phyloP scores from a whole-genome alignment of 2,113 vertebrate species.

The Notiomystis cincta region DNA sequence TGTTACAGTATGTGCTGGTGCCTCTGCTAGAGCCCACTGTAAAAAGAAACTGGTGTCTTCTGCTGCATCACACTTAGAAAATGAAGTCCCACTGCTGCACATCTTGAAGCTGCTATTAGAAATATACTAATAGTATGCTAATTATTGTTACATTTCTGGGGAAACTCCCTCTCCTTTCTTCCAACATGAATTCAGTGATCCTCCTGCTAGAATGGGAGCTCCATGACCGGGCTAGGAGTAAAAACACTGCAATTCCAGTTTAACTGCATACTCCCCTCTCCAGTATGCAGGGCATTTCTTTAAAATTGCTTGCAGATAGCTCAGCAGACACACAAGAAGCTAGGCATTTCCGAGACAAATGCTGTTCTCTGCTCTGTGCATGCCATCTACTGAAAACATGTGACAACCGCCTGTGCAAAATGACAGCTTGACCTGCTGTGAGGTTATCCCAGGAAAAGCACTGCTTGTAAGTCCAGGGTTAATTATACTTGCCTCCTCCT shows the following conservation, averaged over 20 bases:
- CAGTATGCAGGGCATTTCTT: not conserved
- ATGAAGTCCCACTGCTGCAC: not conserved
- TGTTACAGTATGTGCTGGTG: not conserved
- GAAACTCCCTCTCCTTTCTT: not conserved
- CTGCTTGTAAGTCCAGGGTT: slow-evolving; percentile 8
- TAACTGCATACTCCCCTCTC: not conserved
- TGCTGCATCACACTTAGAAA: not conserved
- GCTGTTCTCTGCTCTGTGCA: not conserved
- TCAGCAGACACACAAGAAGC: not conserved
- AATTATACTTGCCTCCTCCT: slow-evolving; percentile 5
- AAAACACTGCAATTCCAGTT: not conserved
- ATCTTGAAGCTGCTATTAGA: not conserved
- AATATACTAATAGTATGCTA: not conserved
- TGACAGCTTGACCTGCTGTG: not conserved
- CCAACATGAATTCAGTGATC: not conserved
- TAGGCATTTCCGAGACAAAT: not conserved
- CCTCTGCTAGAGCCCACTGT: not conserved
- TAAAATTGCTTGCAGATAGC: not conserved
- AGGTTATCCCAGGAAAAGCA: slow-evolving; percentile 5
- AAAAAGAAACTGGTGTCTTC: not conserved
- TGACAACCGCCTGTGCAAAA: not conserved
- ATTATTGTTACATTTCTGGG: not conserved
- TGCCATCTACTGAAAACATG: slow-evolving; percentile 16
- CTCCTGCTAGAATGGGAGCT: not conserved
- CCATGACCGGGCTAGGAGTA: not conserved